A percentile compares a stretch with the other conserved stretches of the same genome.
Conservation (phyloP, 64 coral and sea anemone genomes). For the Trachythela sp. region DNA sequence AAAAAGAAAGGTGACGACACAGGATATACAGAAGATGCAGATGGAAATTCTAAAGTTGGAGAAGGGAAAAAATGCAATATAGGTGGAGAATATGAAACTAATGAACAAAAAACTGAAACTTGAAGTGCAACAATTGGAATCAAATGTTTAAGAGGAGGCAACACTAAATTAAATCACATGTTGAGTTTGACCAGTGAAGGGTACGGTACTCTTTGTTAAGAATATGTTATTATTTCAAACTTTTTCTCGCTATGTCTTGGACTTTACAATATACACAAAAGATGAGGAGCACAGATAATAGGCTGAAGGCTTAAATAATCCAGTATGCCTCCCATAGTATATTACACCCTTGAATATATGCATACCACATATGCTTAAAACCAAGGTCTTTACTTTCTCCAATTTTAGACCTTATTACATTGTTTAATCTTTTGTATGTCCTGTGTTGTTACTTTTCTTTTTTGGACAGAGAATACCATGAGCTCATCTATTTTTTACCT, state of each 20-base stretch:
- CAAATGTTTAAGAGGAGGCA: neutral
- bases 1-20: neutral
- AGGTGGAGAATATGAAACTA: neutral
- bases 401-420: neutral
- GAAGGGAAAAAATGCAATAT: neutral
- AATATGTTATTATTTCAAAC: too few species aligned
- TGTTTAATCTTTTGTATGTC: neutral
- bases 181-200: too few species aligned
- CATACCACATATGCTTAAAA: too few species aligned
- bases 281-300: too few species aligned
- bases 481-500: too few species aligned
- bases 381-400: neutral
- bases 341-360: too few species aligned
- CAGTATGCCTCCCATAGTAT: too few species aligned
- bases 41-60: neutral
- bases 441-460: too few species aligned
- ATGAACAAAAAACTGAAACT: neutral
- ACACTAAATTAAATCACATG: neutral
- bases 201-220: neutral
- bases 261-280: too few species aligned
- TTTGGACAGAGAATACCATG: too few species aligned
- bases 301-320: too few species aligned
- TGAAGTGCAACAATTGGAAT: neutral
- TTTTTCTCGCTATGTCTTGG: too few species aligned
- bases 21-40: neutral